Conservation (phyloP, 1,140 invertebrate species). For the Heliothis subflexa region DNA sequence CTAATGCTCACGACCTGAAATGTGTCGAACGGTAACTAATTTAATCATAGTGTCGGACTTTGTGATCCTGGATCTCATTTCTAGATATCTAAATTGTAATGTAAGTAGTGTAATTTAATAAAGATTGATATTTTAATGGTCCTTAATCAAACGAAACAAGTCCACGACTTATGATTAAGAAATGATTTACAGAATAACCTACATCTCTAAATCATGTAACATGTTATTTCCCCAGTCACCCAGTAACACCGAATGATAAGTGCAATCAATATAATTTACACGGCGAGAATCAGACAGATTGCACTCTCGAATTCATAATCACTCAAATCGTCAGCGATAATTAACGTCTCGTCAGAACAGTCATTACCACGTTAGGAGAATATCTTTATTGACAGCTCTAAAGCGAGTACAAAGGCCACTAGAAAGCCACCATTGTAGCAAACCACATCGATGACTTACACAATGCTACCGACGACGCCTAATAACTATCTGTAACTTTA, state of each 20-base stretch:
- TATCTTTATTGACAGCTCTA: conserved; percentile 66
- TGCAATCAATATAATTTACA: conserved; percentile 34
- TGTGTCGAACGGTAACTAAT: conserved; percentile 38
- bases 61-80: not conserved
- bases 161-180: not conserved
- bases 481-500: conserved; percentile 66
- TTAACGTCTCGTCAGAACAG: conserved; percentile 56
- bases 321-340: conserved; percentile 58
- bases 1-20: conserved; percentile 29
- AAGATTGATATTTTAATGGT: not conserved
- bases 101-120: not conserved
- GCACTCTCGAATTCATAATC: conserved; percentile 51
- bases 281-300: conserved; percentile 40
- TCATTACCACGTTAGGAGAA: conserved; percentile 57
- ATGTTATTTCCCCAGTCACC: conserved; percentile 14
- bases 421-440: conserved; percentile 70
- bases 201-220: not conserved
- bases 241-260: conserved; percentile 39
- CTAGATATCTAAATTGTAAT: conserved; percentile 21
- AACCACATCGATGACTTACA: conserved; percentile 59
- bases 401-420: conserved; percentile 62
- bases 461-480: conserved; percentile 68
- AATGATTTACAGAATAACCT: not conserved
- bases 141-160: not conserved
- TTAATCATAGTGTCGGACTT: conserved; percentile 16